Conservation (phyloP, 2,888 invertebrate species). For the Ichneumoninae sp. region DNA sequence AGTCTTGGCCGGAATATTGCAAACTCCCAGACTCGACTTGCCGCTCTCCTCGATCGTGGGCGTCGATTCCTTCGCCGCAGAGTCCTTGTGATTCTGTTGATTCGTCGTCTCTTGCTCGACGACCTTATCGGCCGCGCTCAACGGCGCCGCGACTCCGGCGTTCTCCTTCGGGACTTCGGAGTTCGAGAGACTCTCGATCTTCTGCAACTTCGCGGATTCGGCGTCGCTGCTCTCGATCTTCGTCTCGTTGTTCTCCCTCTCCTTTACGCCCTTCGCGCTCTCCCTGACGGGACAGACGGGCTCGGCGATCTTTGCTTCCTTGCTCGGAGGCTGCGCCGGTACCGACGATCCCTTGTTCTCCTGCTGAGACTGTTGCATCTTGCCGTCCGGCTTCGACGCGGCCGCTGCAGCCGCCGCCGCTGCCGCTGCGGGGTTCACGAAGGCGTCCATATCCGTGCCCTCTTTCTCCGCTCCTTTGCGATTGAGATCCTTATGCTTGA, state of each 20-base stretch:
- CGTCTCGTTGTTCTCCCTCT: slow-evolving; percentile 63
- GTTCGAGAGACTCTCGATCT: slow-evolving; percentile 46
- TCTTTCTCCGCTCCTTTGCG: slow-evolving; percentile 87
- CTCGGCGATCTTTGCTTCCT: slow-evolving; percentile 65
- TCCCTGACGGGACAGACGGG: slow-evolving; percentile 48
- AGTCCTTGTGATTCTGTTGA: slow-evolving; percentile 73
- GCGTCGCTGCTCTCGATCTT: slow-evolving; percentile 63
- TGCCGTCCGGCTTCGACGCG: slow-evolving; percentile 70
- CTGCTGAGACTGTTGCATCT: slow-evolving; percentile 65
- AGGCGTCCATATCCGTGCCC: slow-evolving; percentile 88
- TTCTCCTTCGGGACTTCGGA: slow-evolving; percentile 70
- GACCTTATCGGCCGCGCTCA: slow-evolving; percentile 4
- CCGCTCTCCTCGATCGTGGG: slow-evolving; percentile 74
- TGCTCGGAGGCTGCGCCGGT: slow-evolving; percentile 46
- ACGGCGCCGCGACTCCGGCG: slow-evolving; percentile 9
- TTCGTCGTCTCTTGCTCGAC: slow-evolving; percentile 51
- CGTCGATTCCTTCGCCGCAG: slow-evolving; percentile 64
- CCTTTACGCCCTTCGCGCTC: slow-evolving; percentile 43
- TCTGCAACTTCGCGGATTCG: slow-evolving; percentile 57
- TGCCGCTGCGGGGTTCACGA: slow-evolving; percentile 80
- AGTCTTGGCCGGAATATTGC: slow-evolving; percentile 58
- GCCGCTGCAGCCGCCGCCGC: slow-evolving; percentile 67
- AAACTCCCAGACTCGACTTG: slow-evolving; percentile 58
- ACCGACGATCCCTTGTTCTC: slow-evolving; percentile 66
- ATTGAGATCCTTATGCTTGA: slow-evolving; percentile 85